These are phyloP conservation scores for Caenorhabditis elegans DNA, from an alignment of 1,140 invertebrate genomes.

Conservation along the genomic window DNA sequence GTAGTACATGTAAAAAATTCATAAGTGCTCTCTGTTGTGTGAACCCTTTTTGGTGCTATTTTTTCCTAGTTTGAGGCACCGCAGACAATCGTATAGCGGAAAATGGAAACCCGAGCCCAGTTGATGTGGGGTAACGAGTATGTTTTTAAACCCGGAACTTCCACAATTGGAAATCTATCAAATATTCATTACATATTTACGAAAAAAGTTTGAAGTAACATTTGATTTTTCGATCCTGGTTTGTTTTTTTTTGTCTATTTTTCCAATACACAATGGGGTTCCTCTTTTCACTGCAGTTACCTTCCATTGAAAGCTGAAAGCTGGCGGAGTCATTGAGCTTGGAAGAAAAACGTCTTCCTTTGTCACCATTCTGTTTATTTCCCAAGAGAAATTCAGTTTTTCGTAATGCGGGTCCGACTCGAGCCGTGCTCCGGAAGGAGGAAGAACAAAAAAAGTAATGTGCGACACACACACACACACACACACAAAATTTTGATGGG, in stretches of 20 bases:
- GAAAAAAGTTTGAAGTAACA: neutral
- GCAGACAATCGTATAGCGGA: constrained; percentile 24
- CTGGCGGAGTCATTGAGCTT: too few species aligned
- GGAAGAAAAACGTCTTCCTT: neutral
- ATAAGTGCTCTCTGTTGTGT: neutral
- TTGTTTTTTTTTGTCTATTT: too few species aligned
- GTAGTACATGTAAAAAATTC: constrained; percentile 21
- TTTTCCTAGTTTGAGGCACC: neutral
- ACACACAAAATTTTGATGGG: constrained; percentile 11
- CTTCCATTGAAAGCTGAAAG: neutral
- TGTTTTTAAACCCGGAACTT: neutral
- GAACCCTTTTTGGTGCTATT: neutral
- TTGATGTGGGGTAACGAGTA: neutral
- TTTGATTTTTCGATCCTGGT: too few species aligned
- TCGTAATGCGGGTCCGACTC: neutral
- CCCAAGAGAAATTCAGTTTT: neutral
- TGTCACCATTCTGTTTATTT: constrained; percentile 4
- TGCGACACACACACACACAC: too few species aligned
- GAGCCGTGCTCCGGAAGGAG: neutral
- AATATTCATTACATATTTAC: too few species aligned
- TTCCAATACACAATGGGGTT: neutral
- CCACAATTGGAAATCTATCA: neutral
- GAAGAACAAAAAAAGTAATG: constrained; percentile 20
- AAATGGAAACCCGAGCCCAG: neutral
- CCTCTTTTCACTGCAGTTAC: neutral